Percentiles rank a stretch among this genome's conserved stretches.
Evolutionary conservation across 64 coral and sea anemone species (phyloP).

Genomic region (Astreopora myriophthalma): DNA sequence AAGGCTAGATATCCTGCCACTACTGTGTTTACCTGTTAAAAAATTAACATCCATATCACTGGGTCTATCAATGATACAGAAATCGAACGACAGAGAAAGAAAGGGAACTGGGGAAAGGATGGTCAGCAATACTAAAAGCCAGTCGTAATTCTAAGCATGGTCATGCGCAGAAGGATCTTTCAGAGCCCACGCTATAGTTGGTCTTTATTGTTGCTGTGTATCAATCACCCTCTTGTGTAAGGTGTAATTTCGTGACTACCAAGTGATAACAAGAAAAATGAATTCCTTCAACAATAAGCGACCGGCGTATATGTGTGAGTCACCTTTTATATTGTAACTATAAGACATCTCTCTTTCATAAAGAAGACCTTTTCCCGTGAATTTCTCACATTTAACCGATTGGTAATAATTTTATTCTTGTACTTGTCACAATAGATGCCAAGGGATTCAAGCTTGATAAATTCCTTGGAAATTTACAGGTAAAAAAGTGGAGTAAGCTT

Average conservation of each 20-base stretch:
- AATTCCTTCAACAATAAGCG: slow-evolving; percentile 44
- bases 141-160: neutral
- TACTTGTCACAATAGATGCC: slow-evolving; percentile 87
- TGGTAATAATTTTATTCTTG: neutral
- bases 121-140: neutral
- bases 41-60: no score
- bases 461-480: slow-evolving; percentile 98
- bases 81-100: no score
- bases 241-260: neutral
- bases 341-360: no score
- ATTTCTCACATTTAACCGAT: no score
- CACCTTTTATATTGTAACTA: neutral
- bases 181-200: neutral
- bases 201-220: neutral
- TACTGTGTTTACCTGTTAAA: no score
- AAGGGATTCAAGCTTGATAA: slow-evolving; percentile 98
- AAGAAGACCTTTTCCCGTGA: no score
- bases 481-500: slow-evolving; percentile 1
- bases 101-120: neutral
- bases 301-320: slow-evolving; percentile 46
- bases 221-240: neutral
- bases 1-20: no score
- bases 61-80: no score
- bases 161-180: neutral
- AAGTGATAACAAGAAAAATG: neutral